phyloP scores from a whole-genome alignment of 2,797 vertebrate genomes.

The Pantherophis vulpinus region DNA sequence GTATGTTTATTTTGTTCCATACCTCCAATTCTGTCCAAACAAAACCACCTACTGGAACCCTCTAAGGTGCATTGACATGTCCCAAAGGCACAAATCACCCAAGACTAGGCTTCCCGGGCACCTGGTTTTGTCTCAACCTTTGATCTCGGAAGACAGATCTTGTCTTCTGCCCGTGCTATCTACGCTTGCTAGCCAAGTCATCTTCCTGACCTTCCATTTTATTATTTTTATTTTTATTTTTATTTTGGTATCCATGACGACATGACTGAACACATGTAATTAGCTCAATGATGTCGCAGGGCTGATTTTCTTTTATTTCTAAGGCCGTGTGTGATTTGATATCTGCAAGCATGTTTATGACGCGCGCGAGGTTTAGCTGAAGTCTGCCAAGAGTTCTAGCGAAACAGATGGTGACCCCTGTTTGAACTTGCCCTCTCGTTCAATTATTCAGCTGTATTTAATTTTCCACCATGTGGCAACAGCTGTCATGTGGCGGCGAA shows the following conservation, averaged over 20 bases:
- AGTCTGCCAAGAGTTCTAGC: conserved; percentile 82
- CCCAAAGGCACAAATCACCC: not conserved
- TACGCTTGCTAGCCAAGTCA: conserved; percentile 32
- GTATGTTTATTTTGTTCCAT: not conserved
- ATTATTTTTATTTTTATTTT: not conserved
- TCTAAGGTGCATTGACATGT: too few species aligned
- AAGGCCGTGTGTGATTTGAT: conserved; percentile 72
- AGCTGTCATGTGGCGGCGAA: not conserved
- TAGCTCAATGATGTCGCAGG: conserved; percentile 71
- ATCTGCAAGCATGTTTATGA: conserved; percentile 80
- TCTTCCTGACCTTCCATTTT: conserved; percentile 49
- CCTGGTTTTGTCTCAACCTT: not conserved
- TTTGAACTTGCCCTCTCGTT: conserved; percentile 85
- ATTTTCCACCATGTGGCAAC: conserved; percentile 73
- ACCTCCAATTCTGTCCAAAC: not conserved
- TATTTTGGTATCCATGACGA: conserved; percentile 59
- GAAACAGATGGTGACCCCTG: conserved; percentile 91
- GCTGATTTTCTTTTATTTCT: conserved; percentile 74
- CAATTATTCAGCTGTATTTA: conserved; percentile 92
- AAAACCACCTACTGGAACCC: not conserved
- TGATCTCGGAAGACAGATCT: conserved; percentile 7
- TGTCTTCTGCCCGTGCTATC: not conserved
- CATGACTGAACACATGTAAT: conserved; percentile 68
- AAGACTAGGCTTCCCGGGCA: not conserved
- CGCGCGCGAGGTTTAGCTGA: conserved; percentile 75